Base-by-base conservation (phyloP, 53 echinoderm and acorn worm species). In the Stichopus horrens region DNA sequence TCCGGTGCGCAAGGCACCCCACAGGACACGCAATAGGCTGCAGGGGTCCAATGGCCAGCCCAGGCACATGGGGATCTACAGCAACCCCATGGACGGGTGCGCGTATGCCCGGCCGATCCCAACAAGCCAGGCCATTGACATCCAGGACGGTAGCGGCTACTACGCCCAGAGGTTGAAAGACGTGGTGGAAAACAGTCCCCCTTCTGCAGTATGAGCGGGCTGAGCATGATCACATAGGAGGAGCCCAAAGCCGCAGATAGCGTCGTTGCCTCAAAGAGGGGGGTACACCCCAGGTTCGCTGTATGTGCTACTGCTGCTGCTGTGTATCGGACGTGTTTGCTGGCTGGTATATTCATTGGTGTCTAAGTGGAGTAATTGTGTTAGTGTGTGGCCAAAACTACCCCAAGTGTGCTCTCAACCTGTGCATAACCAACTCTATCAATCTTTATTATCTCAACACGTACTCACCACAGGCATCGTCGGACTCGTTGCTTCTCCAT, bases 171-270 rank as follows among this genome's bases (percentile, higher is more conserved):
- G 91, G 67, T 90, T 93, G 88, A 81, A 87, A 73, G 93, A 93
- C 58, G 91, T 93, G 22, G 93, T 93, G 52, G 93, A 93, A 58
- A 91, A 83, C 75, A 93, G 93, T 19, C 93, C 93, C 10, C 88
- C 93, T 4, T 93, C 93, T 19, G 93, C 93, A 7, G 93, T 93
- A 81, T 92, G 90, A 92, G 87, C 10, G 7, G 23, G 16, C 52
- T 0, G 11, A 23, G 75, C 13, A 21, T 14, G 16, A 75, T 19
- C 21, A 63, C 0, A 0, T n/a, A 20, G n/a, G 5, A 7, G 19
- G 7, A 7, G 16, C 14, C 18, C 6, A 71, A 0, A 20, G n/a
- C 71, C 6, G 18, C 6, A 18, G 71, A 71, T 18, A n/a, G 71
- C 18, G 71, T 20, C 18, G 71, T 71, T 18, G 19, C 71, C 71